Conservation (phyloP, 2,113 vertebrate species). For the Melozone crissalis region DNA sequence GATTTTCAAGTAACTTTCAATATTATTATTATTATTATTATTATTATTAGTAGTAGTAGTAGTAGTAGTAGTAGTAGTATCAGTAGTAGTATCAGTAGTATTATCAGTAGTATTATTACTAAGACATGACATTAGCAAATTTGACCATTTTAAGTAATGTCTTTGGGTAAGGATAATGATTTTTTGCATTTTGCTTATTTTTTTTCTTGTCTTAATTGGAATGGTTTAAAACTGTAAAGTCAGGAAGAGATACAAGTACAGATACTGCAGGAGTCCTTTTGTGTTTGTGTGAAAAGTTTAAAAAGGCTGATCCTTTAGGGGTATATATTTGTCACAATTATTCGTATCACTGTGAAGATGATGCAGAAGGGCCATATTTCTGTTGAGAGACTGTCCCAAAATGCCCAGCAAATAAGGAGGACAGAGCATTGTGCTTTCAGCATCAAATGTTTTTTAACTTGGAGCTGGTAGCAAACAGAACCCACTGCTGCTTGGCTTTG, state of each 20-base stretch:
- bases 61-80: too few species aligned
- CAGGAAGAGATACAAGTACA: neutral
- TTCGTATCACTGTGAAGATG: neutral
- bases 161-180: neutral
- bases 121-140: neutral
- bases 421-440: neutral
- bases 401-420: neutral
- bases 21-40: neutral
- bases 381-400: neutral
- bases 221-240: neutral
- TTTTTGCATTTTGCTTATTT: neutral
- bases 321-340: neutral
- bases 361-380: neutral
- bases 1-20: neutral
- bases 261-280: rapidly evolving
- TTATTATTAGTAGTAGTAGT: too few species aligned
- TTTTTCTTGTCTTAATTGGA: neutral
- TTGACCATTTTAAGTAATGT: neutral
- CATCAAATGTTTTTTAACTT: neutral
- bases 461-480: neutral
- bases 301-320: rapidly evolving
- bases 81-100: neutral
- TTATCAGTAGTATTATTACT: neutral
- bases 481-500: neutral
- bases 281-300: neutral